Conservation (phyloP, 1,140 invertebrate genomes). For the Drosophila obscura region DNA sequence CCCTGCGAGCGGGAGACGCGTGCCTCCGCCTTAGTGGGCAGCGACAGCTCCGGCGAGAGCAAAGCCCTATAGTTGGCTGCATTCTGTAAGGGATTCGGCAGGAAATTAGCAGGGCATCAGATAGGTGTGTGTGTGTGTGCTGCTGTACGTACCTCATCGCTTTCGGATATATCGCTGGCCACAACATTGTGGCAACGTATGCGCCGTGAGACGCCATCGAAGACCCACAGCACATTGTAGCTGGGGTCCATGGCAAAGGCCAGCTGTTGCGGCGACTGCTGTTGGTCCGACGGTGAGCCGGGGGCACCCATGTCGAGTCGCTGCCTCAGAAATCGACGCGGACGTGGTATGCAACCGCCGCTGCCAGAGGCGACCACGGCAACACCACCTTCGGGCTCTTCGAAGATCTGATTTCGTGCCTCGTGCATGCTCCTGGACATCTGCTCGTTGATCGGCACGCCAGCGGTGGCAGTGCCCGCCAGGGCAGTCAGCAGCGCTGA, state of each 20-base stretch:
- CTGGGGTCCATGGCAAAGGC: constrained; percentile 90
- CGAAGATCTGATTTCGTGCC: constrained; percentile 79
- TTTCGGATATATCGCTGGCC: constrained; percentile 86
- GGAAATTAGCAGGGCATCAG: not conserved
- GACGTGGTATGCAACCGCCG: not conserved
- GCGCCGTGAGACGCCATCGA: constrained; percentile 88
- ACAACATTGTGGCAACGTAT: constrained; percentile 93
- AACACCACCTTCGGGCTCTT: constrained; percentile 53
- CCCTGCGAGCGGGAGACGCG: constrained; percentile 92
- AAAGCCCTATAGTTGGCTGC: constrained; percentile 71
- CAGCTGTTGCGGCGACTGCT: constrained; percentile 61
- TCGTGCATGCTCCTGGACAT: constrained; percentile 83
- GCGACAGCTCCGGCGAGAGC: constrained; percentile 88
- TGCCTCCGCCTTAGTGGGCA: constrained; percentile 88
- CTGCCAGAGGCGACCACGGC: constrained; percentile 10
- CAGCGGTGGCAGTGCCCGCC: constrained; percentile 37
- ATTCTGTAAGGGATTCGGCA: constrained; percentile 49
- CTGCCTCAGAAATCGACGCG: constrained; percentile 24
- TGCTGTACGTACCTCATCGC: constrained; percentile 54
- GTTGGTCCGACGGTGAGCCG: constrained; percentile 38
- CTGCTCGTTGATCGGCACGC: constrained; percentile 76
- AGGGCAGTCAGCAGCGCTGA: constrained; percentile 16
- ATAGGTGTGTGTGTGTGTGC: too few species aligned
- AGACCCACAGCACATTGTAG: constrained; percentile 94
- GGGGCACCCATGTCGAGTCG: not conserved